Base-by-base conservation (phyloP, 2,113 vertebrate species). In the Tragelaphus strepsiceros region DNA sequence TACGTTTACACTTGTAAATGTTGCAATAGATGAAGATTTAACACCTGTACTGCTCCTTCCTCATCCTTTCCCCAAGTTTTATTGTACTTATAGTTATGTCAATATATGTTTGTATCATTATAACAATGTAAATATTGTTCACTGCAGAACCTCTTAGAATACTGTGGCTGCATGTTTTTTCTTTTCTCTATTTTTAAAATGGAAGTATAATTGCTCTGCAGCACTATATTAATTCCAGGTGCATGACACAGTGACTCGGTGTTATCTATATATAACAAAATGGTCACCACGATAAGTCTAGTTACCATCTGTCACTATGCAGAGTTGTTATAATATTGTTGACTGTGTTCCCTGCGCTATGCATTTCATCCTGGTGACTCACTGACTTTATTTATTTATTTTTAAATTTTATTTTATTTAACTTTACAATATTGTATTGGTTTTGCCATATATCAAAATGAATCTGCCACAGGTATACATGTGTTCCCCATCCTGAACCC, bases 11-110 rank as follows among this genome's bases (percentile, higher is more conserved):
- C 7, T 78, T 74, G 39, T 43, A 39, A 74, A 39, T 78, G 24
- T 78, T 43, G 3, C 39, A 14, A 24, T 43, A 43, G 12, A 78
- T 46, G 21, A 77, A 78, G 43, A 28, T 16, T 28, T 78, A 78
- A 16, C 28, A 78, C 7, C 24, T 43, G 24, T 46, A 28, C 6
- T 0, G 0, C 74, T 16, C 74, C 2, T 5, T 78, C 24, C 74
- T 9, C 24, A 46, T 49, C 7, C 74, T 78, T 46, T 78, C 74
- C 43, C 43, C 43, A 46, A 28, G 43, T 78, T 78, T 78, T 46
- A 49, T 78, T 14, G 5, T 78, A 78, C 74, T 78, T 46, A 26
- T 2, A 16, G 22, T 77, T 12, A 43, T 43, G 19, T 49, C 43
- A 78, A 4, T 46, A 16, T 46, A 15, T 9, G 13, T 78, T 78